These are phyloP conservation scores for Drosophila differens DNA, from an alignment of 2,888 invertebrate genomes.

Conservation along the genomic window DNA sequence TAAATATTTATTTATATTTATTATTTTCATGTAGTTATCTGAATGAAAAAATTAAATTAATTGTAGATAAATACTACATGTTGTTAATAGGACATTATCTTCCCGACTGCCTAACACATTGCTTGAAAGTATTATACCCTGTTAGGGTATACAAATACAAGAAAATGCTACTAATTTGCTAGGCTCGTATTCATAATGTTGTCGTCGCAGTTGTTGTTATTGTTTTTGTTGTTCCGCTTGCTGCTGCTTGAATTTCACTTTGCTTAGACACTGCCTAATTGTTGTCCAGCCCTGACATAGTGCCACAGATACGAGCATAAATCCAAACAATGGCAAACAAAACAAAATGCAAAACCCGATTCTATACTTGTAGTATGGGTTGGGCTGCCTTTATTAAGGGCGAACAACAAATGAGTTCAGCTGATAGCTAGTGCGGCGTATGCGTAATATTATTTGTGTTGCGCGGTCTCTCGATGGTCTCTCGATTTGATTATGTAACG, in stretches of 20 bases:
- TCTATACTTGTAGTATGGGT: neutral
- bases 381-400: constrained; percentile 24
- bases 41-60: neutral
- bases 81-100: neutral
- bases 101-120: neutral
- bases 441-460: constrained; percentile 76
- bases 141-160: constrained; percentile 29
- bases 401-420: constrained; percentile 60
- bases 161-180: constrained; percentile 64
- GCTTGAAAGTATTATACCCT: no score
- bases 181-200: constrained; percentile 57
- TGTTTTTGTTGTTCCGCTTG: constrained; percentile 18
- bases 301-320: constrained; percentile 55
- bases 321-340: constrained; percentile 46
- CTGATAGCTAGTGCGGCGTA: constrained; percentile 63
- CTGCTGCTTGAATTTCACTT: constrained; percentile 12
- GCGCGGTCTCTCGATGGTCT: constrained; percentile 41
- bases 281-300: constrained; percentile 80
- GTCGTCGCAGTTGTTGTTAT: constrained; percentile 16
- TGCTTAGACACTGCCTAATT: constrained; percentile 58
- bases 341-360: constrained; percentile 50
- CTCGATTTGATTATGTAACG: constrained; percentile 76
- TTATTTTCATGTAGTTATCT: no score
- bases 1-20: neutral
- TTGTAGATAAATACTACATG: neutral